Conservation (phyloP, 2,797 vertebrate genomes). For the Phylloscopus collybita region DNA sequence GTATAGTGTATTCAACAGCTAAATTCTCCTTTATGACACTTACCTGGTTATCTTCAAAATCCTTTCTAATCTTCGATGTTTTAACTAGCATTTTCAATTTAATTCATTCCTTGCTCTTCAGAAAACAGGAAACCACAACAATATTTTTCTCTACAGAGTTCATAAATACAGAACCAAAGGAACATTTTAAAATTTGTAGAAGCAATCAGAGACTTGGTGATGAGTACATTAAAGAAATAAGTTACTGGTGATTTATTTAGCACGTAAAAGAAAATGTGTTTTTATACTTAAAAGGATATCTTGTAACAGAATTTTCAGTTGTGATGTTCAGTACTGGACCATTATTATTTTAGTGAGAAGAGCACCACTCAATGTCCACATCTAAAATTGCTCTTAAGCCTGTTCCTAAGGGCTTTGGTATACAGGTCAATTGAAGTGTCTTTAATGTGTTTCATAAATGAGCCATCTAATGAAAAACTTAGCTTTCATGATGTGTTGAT, state of each 20-base stretch:
- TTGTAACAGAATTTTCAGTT: background rate
- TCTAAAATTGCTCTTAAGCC: constrained; percentile 11
- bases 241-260: background rate
- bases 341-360: constrained; percentile 40
- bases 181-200: background rate
- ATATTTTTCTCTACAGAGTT: background rate
- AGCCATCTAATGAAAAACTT: background rate
- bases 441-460: background rate
- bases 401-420: background rate
- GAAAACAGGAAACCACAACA: background rate
- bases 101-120: background rate
- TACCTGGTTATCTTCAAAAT: background rate
- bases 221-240: background rate
- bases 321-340: background rate
- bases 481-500: background rate
- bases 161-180: background rate
- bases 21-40: background rate
- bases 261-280: background rate
- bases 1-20: background rate
- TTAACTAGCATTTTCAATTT: background rate
- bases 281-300: background rate
- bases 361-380: constrained; percentile 24
- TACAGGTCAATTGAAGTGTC: background rate
- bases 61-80: background rate
- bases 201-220: background rate